phyloP scores from a whole-genome alignment of 92 coral and sea anemone species.

The Zoanthus sociatus region DNA sequence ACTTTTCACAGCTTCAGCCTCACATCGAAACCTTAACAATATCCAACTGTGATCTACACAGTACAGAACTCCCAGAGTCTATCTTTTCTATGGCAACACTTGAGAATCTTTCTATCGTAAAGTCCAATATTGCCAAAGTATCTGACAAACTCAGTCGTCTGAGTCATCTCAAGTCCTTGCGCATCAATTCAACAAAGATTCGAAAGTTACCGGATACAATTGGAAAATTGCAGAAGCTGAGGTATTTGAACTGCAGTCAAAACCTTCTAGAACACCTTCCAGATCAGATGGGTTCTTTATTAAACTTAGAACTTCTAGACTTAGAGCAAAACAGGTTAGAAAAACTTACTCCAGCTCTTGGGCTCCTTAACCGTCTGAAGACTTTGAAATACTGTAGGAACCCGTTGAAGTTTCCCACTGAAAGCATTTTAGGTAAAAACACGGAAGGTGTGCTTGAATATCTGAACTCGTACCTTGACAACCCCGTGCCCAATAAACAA shows the following conservation, averaged over 20 bases:
- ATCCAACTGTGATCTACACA: conserved; percentile 80
- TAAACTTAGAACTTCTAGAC: conserved; percentile 74
- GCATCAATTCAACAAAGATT: conserved; percentile 77
- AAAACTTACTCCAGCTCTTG: conserved; percentile 82
- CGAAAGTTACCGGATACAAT: conserved; percentile 78
- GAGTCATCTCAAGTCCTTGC: conserved; percentile 73
- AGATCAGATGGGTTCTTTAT: conserved; percentile 79
- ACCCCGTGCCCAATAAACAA: conserved; percentile 83
- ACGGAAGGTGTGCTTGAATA: conserved; percentile 79
- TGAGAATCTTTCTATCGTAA: conserved; percentile 71
- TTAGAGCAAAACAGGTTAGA: conserved; percentile 77
- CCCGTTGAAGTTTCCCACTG: conserved; percentile 78
- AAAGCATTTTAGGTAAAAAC: conserved; percentile 71
- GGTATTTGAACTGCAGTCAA: conserved; percentile 72
- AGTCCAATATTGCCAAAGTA: conserved; percentile 57
- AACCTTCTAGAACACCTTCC: conserved; percentile 79
- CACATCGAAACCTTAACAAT: conserved; percentile 70
- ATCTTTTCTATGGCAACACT: conserved; percentile 63
- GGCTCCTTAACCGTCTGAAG: conserved; percentile 73
- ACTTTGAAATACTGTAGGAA: conserved; percentile 69
- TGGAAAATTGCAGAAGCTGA: conserved; percentile 74
- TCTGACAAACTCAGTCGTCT: conserved; percentile 71
- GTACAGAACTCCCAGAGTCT: conserved; percentile 71
- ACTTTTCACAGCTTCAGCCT: conserved; percentile 71
- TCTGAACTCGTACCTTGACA: conserved; percentile 76